Evolutionary conservation across 2,797 vertebrate genomes (phyloP).

Genomic region (Pteronotus mesoamericanus): DNA sequence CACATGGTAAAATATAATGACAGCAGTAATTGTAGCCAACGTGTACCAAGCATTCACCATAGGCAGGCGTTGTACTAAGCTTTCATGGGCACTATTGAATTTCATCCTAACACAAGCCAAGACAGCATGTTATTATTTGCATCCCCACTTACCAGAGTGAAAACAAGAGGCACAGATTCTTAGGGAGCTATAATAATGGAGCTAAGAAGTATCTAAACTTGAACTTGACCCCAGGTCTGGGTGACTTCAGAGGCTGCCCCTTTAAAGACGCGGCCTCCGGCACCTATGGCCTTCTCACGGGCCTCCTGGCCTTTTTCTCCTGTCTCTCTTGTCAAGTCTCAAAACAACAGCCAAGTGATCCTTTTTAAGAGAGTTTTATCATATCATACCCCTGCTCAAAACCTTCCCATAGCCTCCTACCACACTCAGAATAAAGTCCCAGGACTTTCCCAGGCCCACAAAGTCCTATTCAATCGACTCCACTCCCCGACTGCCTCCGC

Average conservation of each 20-base stretch:
- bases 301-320: not conserved
- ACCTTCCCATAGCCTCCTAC: not conserved
- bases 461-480: not conserved
- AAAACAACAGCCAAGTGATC: not conserved
- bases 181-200: not conserved
- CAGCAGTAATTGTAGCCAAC: too few relatives aligned
- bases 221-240: not conserved
- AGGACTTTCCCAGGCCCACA: not conserved
- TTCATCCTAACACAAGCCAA: not conserved
- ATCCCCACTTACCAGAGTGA: not conserved
- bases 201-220: not conserved
- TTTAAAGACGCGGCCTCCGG: not conserved
- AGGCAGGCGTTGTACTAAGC: not conserved
- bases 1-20: not conserved
- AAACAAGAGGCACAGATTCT: not conserved
- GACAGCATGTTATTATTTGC: not conserved
- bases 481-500: not conserved
- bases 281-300: not conserved
- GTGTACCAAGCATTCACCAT: not conserved
- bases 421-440: not conserved
- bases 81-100: not conserved
- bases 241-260: not conserved
- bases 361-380: not conserved
- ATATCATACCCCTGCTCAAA: not conserved
- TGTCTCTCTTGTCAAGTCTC: not conserved